Percentiles rank a stretch among this genome's conserved stretches.
Conservation (phyloP, 2,888 invertebrate genomes). For the Apamea epomidion region DNA sequence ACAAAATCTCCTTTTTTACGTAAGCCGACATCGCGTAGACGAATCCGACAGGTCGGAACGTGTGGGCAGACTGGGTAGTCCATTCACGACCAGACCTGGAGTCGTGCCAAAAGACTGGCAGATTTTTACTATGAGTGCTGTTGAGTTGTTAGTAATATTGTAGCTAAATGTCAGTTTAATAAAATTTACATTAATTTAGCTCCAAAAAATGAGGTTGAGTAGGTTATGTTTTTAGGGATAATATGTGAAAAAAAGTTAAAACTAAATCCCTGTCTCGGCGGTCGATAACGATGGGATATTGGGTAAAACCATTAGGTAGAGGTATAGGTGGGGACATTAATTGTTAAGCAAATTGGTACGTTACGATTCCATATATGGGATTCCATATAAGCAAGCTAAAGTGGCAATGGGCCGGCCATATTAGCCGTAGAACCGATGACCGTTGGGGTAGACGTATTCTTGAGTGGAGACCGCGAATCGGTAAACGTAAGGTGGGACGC, state of each 20-base stretch:
- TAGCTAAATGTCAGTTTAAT: background rate
- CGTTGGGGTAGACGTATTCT: too few species aligned
- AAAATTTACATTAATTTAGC: background rate
- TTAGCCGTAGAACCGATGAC: too few species aligned
- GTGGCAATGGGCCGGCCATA: too few species aligned
- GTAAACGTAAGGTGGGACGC: too few species aligned
- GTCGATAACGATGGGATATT: background rate
- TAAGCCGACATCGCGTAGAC: conserved; percentile 38
- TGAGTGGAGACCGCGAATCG: too few species aligned
- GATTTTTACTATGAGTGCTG: background rate
- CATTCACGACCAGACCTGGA: conserved; percentile 59
- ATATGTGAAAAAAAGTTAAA: background rate
- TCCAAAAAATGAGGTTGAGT: background rate
- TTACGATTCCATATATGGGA: too few species aligned
- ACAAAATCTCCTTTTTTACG: conserved; percentile 28
- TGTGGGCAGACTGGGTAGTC: conserved; percentile 56
- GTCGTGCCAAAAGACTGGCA: conserved; percentile 45
- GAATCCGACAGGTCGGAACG: conserved; percentile 37
- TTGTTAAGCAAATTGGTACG: background rate
- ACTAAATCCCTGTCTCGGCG: background rate
- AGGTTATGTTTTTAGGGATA: background rate
- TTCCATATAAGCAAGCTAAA: too few species aligned
- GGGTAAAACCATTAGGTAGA: too few species aligned
- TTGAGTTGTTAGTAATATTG: background rate
- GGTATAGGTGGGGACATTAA: background rate